phyloP scores from a whole-genome alignment of 2,888 invertebrate species.

The Dicyrtomina minuta region DNA sequence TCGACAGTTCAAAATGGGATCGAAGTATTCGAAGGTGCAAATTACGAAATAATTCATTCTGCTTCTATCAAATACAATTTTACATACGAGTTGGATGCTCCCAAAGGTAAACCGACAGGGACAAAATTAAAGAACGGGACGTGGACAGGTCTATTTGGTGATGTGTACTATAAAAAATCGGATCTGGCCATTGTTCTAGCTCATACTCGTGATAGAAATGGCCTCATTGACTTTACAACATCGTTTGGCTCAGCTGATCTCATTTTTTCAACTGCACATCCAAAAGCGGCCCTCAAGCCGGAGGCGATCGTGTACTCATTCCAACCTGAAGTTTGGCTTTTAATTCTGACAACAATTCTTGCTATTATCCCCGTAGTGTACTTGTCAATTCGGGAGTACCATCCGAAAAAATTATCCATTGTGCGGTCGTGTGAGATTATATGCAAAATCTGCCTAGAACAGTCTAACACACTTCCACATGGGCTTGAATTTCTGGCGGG shows the following conservation, averaged over 20 bases:
- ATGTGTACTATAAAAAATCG: constrained; percentile 30
- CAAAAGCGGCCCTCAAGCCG: constrained; percentile 24
- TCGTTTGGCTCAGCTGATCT: constrained; percentile 39
- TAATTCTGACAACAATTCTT: constrained; percentile 21
- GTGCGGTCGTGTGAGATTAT: constrained; percentile 4
- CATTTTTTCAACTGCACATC: constrained; percentile 38
- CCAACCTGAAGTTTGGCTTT: constrained; percentile 31
- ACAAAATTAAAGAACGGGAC: constrained; percentile 33
- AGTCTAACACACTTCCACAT: constrained; percentile 23
- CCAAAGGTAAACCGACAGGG: constrained; percentile 33
- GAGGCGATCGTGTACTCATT: constrained; percentile 33
- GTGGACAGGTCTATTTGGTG: constrained; percentile 40
- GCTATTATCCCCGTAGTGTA: constrained; percentile 23
- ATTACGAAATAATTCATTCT: constrained; percentile 34
- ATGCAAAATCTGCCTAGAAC: constrained; percentile 34
- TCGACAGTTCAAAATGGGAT: constrained; percentile 16
- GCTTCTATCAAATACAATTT: constrained; percentile 33
- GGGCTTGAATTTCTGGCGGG: constrained; percentile 30
- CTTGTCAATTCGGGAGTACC: not conserved
- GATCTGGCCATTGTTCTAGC: constrained; percentile 41
- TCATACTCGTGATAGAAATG: constrained; percentile 33
- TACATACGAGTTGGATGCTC: constrained; percentile 36
- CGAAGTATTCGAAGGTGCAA: constrained; percentile 23
- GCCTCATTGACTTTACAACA: constrained; percentile 40
- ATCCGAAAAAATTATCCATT: not conserved